Conservation (phyloP, 2,888 invertebrate genomes). For the Thysanoteuthis rhombus region DNA sequence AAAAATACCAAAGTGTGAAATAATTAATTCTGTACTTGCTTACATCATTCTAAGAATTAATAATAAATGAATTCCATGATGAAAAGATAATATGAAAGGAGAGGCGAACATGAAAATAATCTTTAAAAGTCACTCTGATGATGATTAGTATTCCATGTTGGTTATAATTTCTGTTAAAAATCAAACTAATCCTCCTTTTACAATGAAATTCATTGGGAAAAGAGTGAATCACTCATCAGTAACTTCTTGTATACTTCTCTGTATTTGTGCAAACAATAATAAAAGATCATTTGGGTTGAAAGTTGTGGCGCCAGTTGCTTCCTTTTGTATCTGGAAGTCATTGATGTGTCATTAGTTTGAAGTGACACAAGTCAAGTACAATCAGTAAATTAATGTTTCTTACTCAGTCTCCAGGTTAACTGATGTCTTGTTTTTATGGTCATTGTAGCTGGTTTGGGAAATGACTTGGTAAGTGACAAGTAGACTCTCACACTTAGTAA, state of each 20-base stretch:
- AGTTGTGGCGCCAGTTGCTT: background rate
- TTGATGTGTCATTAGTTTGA: constrained; percentile 12
- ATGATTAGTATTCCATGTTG: too few species aligned
- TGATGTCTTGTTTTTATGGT: background rate
- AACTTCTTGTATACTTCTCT: background rate
- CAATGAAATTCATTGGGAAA: background rate
- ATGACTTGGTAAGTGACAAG: background rate
- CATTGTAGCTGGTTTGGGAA: background rate
- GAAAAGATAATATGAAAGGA: background rate
- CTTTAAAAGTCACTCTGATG: background rate
- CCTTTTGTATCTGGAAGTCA: background rate
- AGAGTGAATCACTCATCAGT: background rate
- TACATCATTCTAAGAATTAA: background rate
- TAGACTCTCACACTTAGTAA: background rate
- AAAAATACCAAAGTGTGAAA: background rate
- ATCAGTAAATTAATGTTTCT: background rate
- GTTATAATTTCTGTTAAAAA: background rate
- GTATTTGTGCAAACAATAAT: background rate
- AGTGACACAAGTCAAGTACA: background rate
- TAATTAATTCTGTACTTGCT: background rate
- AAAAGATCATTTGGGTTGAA: background rate
- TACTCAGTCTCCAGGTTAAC: background rate
- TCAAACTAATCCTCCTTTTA: background rate
- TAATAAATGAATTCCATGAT: background rate
- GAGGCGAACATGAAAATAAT: background rate